Conservation (phyloP, 1,140 invertebrate genomes). For the Tachypleus tridentatus region DNA sequence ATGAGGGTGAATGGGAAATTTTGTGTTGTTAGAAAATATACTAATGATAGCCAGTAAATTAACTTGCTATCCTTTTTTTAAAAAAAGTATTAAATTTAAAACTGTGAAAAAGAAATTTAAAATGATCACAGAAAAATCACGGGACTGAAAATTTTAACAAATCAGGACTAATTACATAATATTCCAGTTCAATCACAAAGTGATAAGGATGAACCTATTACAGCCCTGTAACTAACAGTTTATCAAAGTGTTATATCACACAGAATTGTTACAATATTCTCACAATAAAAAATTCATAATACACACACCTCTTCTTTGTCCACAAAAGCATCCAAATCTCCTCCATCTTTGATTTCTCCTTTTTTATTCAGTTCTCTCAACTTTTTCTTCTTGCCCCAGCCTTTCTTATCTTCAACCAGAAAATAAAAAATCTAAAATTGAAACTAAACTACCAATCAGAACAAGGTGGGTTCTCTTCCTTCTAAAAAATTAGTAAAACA, state of each 20-base stretch:
- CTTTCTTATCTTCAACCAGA: too few relatives aligned
- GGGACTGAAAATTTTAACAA: neutral
- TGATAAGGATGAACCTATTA: neutral
- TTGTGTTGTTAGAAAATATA: too few relatives aligned
- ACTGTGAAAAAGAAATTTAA: too few relatives aligned
- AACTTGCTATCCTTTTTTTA: too few relatives aligned
- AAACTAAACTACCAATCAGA: too few relatives aligned
- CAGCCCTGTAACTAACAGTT: neutral
- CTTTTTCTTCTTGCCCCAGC: constrained; percentile 4
- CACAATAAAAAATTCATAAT: neutral
- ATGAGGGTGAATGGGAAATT: too few relatives aligned
- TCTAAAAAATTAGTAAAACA: too few relatives aligned
- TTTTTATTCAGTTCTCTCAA: constrained; percentile 15
- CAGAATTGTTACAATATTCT: neutral
- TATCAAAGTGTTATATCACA: neutral
- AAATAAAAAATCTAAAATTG: too few relatives aligned
- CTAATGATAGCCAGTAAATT: too few relatives aligned
- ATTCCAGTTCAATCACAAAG: too few relatives aligned
- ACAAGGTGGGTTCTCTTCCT: too few relatives aligned
- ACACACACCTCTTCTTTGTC: neutral
- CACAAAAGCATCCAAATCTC: constrained; percentile 17
- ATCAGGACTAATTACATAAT: neutral
- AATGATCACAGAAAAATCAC: neutral
- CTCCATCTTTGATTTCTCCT: constrained; percentile 16
- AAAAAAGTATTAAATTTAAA: too few relatives aligned